Evolutionary conservation across 2,797 vertebrate genomes (phyloP).

Genomic region (Cuniculus paca): DNA sequence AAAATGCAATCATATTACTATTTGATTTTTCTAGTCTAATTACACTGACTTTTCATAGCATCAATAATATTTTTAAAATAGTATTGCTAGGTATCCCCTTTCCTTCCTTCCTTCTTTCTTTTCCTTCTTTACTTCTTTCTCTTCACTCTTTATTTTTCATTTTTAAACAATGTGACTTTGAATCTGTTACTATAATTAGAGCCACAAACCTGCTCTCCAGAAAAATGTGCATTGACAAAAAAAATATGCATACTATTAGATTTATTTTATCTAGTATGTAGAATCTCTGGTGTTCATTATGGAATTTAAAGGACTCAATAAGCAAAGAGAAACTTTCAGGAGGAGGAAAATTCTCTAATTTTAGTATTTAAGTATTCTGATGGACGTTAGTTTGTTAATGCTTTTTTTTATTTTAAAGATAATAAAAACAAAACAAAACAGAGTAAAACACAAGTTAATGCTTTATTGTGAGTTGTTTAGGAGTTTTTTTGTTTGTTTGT

Average conservation of each 20-base stretch:
- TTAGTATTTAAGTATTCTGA: not conserved
- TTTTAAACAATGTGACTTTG: not conserved
- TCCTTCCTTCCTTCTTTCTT: not conserved
- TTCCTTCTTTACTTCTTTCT: not conserved
- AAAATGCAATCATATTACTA: not conserved
- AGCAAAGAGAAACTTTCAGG: not conserved
- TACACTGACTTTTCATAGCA: not conserved
- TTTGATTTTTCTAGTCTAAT: constrained; percentile 37
- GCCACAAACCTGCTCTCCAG: not conserved
- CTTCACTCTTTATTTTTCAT: not conserved
- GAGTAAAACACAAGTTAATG: too few species aligned
- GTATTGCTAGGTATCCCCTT: not conserved
- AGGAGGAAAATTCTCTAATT: not conserved
- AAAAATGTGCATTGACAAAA: not conserved
- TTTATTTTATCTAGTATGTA: not conserved
- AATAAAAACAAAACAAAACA: too few species aligned
- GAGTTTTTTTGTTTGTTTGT: not conserved
- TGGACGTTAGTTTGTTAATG: not conserved
- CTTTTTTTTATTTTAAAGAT: too few species aligned
- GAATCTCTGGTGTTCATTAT: not conserved
- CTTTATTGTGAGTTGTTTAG: not conserved
- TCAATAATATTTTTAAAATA: constrained; percentile 28
- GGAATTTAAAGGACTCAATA: not conserved
- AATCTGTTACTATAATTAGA: not conserved
- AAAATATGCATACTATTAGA: not conserved